These are phyloP conservation scores for Troides helena DNA, from an alignment of 2,888 invertebrate species.

Conservation along the genomic window DNA sequence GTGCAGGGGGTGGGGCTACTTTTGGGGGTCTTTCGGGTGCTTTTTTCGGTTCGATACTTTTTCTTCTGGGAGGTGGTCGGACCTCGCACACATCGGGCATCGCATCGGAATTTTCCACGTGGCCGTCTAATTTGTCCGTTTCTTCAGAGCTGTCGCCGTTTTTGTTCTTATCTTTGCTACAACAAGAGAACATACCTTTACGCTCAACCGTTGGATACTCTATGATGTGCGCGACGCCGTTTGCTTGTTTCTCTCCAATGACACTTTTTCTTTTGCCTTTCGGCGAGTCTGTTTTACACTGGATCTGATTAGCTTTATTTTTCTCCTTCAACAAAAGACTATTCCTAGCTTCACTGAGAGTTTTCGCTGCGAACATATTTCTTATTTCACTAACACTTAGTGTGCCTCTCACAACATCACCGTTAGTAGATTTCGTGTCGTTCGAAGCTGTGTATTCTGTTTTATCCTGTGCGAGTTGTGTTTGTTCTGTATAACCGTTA, in stretches of 20 bases:
- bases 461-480: constrained; percentile 59
- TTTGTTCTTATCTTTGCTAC: constrained; percentile 81
- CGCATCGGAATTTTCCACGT: constrained; percentile 65
- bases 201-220: constrained; percentile 87
- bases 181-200: constrained; percentile 86
- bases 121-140: constrained; percentile 58
- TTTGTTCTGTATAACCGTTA: constrained; percentile 64
- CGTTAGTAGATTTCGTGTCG: constrained; percentile 60
- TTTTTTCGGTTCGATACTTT: constrained; percentile 75
- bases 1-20: constrained; percentile 71
- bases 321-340: constrained; percentile 74
- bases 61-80: constrained; percentile 83
- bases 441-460: constrained; percentile 42
- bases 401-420: constrained; percentile 79
- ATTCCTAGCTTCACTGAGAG: constrained; percentile 75
- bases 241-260: constrained; percentile 62
- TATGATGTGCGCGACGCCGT: constrained; percentile 80
- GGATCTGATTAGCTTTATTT: constrained; percentile 50
- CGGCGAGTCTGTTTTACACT: constrained; percentile 67
- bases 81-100: constrained; percentile 76
- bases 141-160: constrained; percentile 75
- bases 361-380: constrained; percentile 74
- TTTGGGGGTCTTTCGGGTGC: constrained; percentile 87
- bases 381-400: constrained; percentile 78
- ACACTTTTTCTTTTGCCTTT: constrained; percentile 72